phyloP scores from a whole-genome alignment of 2,113 vertebrate genomes.

The Excalfactoria chinensis region DNA sequence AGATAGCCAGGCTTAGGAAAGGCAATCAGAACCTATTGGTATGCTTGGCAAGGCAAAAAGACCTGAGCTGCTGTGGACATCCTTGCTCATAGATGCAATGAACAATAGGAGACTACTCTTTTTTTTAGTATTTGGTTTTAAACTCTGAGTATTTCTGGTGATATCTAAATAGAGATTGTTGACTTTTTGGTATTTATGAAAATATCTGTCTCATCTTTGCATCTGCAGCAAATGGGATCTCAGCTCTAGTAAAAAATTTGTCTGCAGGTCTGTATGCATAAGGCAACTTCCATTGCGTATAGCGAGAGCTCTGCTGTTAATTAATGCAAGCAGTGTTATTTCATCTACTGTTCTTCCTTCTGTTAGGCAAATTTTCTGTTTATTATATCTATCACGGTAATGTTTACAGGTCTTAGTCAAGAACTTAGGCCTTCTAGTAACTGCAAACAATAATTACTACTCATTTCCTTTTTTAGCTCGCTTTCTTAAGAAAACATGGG shows the following conservation, averaged over 20 bases:
- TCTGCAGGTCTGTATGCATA: constrained; percentile 5
- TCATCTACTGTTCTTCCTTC: constrained; percentile 48
- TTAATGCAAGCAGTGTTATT: constrained; percentile 59
- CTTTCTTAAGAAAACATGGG: background rate
- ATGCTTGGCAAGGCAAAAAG: background rate
- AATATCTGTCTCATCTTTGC: background rate
- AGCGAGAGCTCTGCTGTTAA: constrained; percentile 40
- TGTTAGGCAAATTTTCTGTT: constrained; percentile 37
- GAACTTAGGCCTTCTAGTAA: background rate
- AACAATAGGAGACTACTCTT: background rate
- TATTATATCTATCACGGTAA: background rate
- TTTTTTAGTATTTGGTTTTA: background rate
- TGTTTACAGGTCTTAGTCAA: constrained; percentile 40
- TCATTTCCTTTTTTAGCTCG: constrained; percentile 35
- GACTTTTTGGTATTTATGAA: constrained; percentile 31
- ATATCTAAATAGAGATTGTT: background rate
- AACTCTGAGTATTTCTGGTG: constrained; percentile 4
- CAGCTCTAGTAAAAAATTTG: background rate
- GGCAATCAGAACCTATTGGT: background rate
- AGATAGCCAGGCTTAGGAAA: background rate
- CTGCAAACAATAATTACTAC: background rate
- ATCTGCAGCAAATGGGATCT: background rate
- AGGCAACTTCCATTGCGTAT: constrained; percentile 28
- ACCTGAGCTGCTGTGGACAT: background rate
- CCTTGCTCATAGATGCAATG: background rate